phyloP scores from a whole-genome alignment of 2,113 vertebrate species.

The Amia ocellicauda region DNA sequence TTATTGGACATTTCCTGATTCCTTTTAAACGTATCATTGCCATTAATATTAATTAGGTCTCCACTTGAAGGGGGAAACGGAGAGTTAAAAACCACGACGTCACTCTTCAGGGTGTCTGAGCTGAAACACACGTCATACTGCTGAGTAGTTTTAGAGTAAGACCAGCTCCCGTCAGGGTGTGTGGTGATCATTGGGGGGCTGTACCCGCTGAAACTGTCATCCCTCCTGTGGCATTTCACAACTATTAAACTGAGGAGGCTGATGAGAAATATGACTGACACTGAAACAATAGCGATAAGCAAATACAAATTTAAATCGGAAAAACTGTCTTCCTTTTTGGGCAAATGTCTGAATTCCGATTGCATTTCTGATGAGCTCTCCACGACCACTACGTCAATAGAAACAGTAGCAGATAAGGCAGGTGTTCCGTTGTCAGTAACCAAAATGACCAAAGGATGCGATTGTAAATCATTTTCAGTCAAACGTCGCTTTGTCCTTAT shows the following conservation, averaged over 20 bases:
- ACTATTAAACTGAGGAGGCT: slow-evolving; percentile 53
- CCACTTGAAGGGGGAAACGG: slow-evolving; percentile 44
- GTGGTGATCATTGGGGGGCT: slow-evolving; percentile 54
- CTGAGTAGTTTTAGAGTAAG: slow-evolving; percentile 59
- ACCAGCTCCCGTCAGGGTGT: slow-evolving; percentile 60
- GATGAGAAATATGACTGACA: slow-evolving; percentile 55
- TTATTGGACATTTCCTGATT: slow-evolving; percentile 54
- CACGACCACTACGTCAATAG: slow-evolving; percentile 54
- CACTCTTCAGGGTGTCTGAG: slow-evolving; percentile 59
- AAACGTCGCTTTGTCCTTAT: slow-evolving; percentile 57
- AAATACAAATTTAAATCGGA: slow-evolving; percentile 54
- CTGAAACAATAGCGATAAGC: slow-evolving; percentile 51
- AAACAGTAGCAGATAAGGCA: slow-evolving; percentile 56
- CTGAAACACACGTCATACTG: slow-evolving; percentile 63
- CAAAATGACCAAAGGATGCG: slow-evolving; percentile 48
- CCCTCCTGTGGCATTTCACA: slow-evolving; percentile 51
- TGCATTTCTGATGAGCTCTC: slow-evolving; percentile 48
- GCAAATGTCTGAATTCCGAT: slow-evolving; percentile 45
- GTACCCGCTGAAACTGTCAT: slow-evolving; percentile 46
- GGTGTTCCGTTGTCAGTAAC: slow-evolving; percentile 58
- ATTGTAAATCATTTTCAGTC: slow-evolving; percentile 56
- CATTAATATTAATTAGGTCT: slow-evolving; percentile 60
- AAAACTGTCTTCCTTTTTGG: slow-evolving; percentile 47
- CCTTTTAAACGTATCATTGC: slow-evolving; percentile 44
- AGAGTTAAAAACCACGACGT: slow-evolving; percentile 51